A percentile compares a stretch with the other conserved stretches of the same genome.
Evolutionary conservation across 30 jellyfish, hydroid and myxozoan genomes (phyloP).

Genomic region (Catostylus mosaicus): DNA sequence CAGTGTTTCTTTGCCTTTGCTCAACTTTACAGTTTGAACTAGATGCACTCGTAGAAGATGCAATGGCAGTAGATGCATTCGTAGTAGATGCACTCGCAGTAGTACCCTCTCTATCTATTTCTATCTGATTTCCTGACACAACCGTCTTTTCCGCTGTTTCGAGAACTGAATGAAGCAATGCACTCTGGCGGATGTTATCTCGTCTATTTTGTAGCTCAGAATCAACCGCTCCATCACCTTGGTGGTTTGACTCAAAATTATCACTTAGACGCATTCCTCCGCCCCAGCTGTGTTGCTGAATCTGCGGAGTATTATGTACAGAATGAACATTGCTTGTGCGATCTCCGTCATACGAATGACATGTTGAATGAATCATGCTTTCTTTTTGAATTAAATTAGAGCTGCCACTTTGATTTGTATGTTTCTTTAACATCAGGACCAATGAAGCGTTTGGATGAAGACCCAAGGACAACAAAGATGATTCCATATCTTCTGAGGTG

Average conservation of each 20-base stretch:
- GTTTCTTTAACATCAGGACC: conserved; percentile 23
- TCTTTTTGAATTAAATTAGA: conserved; percentile 7
- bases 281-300: conserved; percentile 37
- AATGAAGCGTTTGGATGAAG: conserved; percentile 63
- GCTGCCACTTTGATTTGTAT: conserved; percentile 35
- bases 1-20: conserved; percentile 14
- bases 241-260: not conserved
- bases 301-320: conserved; percentile 9
- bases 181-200: conserved; percentile 31
- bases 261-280: conserved; percentile 32
- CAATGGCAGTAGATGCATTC: not conserved
- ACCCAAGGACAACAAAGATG: conserved; percentile 31
- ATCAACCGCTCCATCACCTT: not conserved
- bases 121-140: not conserved
- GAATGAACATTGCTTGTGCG: conserved; percentile 46
- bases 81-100: not conserved
- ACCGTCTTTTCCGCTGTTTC: not conserved
- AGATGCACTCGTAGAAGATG: not conserved
- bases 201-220: conserved; percentile 12
- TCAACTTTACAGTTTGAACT: not conserved
- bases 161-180: conserved; percentile 45
- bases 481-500: conserved; percentile 13
- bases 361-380: not conserved
- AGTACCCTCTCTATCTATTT: not conserved
- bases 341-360: conserved; percentile 13